Evolutionary conservation across 2,113 vertebrate genomes (phyloP).

Genomic region (Holacanthus passer): DNA sequence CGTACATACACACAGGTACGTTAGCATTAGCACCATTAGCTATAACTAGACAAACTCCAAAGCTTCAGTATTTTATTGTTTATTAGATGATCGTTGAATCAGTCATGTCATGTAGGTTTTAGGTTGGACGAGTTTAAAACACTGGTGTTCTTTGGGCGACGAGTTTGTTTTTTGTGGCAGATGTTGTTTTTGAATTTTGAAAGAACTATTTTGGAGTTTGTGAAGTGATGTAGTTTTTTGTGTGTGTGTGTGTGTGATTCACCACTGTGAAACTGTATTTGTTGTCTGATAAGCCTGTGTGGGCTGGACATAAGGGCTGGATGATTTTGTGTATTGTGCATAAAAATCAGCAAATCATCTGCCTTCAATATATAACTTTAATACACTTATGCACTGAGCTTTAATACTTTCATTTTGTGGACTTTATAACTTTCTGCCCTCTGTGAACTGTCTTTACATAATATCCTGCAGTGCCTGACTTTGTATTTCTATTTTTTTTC

Average conservation of each 20-base stretch:
- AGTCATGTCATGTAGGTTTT: not conserved
- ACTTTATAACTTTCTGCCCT: too few species aligned
- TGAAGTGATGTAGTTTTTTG: not conserved
- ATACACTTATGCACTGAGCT: not conserved
- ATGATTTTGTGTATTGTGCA: not conserved
- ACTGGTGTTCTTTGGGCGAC: too few species aligned
- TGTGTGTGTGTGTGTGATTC: not conserved
- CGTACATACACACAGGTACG: too few species aligned
- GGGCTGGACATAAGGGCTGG: not conserved
- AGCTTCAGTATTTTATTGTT: not conserved
- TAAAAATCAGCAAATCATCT: conserved; percentile 15
- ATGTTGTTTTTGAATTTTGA: conserved; percentile 23
- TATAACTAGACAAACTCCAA: too few species aligned
- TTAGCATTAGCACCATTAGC: not conserved
- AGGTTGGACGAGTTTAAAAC: not conserved
- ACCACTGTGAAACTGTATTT: not conserved
- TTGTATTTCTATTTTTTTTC: not conserved
- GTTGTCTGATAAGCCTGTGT: conserved; percentile 9
- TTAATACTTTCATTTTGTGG: not conserved
- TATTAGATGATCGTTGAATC: too few species aligned
- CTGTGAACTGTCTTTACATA: too few species aligned
- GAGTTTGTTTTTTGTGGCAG: not conserved
- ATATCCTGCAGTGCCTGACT: too few species aligned
- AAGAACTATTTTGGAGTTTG: conserved; percentile 11
- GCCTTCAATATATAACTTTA: not conserved